Conservation (phyloP, 2,888 invertebrate genomes). For the Pharmacophagus antenor region DNA sequence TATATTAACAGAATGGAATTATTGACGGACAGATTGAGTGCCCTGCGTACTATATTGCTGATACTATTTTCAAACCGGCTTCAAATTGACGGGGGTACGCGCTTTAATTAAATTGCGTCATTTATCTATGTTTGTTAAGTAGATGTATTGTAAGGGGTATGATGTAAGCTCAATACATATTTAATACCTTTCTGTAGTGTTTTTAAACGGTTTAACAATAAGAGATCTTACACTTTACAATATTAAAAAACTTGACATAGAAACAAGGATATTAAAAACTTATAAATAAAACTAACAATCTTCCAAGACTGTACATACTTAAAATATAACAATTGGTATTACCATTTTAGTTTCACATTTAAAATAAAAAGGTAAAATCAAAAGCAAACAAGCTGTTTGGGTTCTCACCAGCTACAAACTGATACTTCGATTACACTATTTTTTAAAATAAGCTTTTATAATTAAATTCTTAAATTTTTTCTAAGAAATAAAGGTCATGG, state of each 20-base stretch:
- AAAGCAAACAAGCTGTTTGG: too few relatives aligned
- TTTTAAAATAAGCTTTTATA: not conserved
- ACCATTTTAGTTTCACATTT: too few relatives aligned
- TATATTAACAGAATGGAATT: constrained; percentile 71
- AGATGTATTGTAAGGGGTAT: constrained; percentile 4
- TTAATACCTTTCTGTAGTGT: not conserved
- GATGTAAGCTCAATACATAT: not conserved
- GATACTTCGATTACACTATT: too few relatives aligned
- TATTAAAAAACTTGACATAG: too few relatives aligned
- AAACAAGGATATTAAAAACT: too few relatives aligned
- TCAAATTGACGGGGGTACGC: constrained; percentile 29
- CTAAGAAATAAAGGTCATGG: not conserved
- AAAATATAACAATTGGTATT: too few relatives aligned
- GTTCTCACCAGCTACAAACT: not conserved
- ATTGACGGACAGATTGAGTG: constrained; percentile 60
- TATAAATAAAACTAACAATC: too few relatives aligned
- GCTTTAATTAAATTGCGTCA: constrained; percentile 30
- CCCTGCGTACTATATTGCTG: constrained; percentile 33
- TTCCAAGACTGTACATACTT: too few relatives aligned
- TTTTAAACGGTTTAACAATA: not conserved
- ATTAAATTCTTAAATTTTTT: not conserved
- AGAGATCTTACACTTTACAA: not conserved
- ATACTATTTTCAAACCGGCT: constrained; percentile 30
- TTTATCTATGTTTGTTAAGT: constrained; percentile 29
- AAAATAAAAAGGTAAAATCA: too few relatives aligned